Base-by-base conservation (phyloP, 92 coral and sea anemone species). In the Siderastrea radians region DNA sequence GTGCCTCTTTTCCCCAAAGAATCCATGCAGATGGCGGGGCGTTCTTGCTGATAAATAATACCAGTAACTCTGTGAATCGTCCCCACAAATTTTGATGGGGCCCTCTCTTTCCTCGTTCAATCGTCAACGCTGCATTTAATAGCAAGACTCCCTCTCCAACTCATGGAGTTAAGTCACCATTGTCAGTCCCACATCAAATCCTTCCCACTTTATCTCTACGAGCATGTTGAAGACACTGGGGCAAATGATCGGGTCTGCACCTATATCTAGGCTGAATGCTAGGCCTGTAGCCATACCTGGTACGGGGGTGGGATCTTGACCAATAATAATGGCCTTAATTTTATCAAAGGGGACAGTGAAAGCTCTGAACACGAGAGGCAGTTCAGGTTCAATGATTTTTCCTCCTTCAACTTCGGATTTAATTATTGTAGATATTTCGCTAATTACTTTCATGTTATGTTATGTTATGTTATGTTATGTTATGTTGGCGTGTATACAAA, bases 231-330 rank as follows among this genome's bases (percentile, higher is more conserved):
- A 72, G 6, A 81, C 91, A 16, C 81, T 63, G 12, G 89, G 89
- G 9, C 81, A 88, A 7, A 49, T 80, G 6, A 12, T 51, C 1
- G 91, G 79, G 13, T 71, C 1, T 3, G 59, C 81, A 49, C 38
- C 38, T 26, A 26, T 26, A 26, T 26, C 38, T 26, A 87, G 54
- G 45, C 87, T 80, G 68, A 87, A 87, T 12, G 91, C 78, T 17
- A 81, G 4, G 44, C 91, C 87, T 58, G 87, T 80, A 55, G 88
- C 91, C 49, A 52, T 58, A 3, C 83, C 83, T 17, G 81, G 76
- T 50, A 61, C 60, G n/a, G 91, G 91, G n/a, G 91, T 86, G 7
- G 91, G 91, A 49, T 87, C 91, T 45, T 87, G 91, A n/a, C 87
- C 87, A 7, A 87, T 43, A 67, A 80, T 52, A 11, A 88, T 70